Evolutionary conservation across 2,113 vertebrate species (phyloP).

Genomic region (Redunca redunca): DNA sequence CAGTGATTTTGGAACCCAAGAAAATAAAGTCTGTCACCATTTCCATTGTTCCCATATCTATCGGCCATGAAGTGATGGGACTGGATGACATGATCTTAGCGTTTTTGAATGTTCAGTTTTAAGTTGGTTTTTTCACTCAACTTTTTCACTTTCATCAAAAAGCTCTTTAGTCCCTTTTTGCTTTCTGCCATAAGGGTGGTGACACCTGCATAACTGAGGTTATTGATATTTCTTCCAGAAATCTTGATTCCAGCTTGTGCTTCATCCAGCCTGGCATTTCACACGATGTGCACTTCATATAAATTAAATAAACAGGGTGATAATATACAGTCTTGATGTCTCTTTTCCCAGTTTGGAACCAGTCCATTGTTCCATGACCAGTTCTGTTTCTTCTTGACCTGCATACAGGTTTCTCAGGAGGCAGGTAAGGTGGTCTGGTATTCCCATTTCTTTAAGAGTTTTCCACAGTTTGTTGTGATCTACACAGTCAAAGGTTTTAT

Average conservation of each 20-base stretch:
- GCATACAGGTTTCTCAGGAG: not conserved
- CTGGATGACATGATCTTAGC: not conserved
- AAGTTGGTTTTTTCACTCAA: not conserved
- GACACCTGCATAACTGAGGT: not conserved
- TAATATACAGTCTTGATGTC: not conserved
- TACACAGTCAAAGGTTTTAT: not conserved
- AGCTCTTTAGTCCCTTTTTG: not conserved
- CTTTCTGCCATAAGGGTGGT: not conserved
- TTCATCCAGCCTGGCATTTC: not conserved
- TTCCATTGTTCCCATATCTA: not conserved
- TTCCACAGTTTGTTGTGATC: not conserved
- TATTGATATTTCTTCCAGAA: not conserved
- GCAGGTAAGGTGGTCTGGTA: not conserved
- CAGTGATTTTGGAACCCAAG: not conserved
- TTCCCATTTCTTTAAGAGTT: not conserved
- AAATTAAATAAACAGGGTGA: not conserved
- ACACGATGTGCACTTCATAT: not conserved
- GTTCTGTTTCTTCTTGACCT: not conserved
- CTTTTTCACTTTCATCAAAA: not conserved
- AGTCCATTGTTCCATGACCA: not conserved
- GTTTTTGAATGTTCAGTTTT: not conserved
- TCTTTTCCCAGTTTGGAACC: not conserved
- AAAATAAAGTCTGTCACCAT: not conserved
- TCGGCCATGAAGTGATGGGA: not conserved
- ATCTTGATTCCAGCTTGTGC: not conserved